A percentile compares a stretch with the other conserved stretches of the same genome.
These are phyloP conservation scores for Rhinophrynus dorsalis DNA, from an alignment of 2,797 vertebrate species.

Conservation along the genomic window DNA sequence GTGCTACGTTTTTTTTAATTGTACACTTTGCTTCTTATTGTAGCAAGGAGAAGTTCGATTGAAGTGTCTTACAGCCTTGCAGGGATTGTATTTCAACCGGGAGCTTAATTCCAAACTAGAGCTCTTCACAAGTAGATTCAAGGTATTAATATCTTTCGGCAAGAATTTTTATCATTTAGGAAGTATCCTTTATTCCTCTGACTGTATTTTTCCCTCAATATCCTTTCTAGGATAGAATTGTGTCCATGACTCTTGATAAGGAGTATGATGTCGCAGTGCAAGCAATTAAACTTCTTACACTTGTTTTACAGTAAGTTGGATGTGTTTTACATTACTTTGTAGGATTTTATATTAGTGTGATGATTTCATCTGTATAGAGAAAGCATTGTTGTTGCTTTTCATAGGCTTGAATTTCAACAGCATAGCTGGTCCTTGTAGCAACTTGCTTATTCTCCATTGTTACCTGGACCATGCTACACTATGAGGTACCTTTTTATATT, in stretches of 20 bases:
- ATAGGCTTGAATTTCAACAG: too few relatives aligned
- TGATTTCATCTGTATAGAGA: too few relatives aligned
- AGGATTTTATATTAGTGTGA: too few relatives aligned
- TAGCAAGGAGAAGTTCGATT: slow-evolving; percentile 98
- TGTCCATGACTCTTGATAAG: slow-evolving; percentile 98
- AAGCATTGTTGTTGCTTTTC: too few relatives aligned
- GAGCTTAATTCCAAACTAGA: slow-evolving; percentile 97
- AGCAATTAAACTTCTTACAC: slow-evolving; percentile 98
- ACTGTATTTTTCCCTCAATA: slow-evolving; percentile 53
- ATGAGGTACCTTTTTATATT: too few relatives aligned
- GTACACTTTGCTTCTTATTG: slow-evolving; percentile 57
- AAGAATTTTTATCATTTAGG: too few relatives aligned
- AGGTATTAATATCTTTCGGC: too few relatives aligned
- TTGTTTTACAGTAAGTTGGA: slow-evolving; percentile 97
- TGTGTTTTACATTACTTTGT: too few relatives aligned
- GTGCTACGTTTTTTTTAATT: too few relatives aligned
- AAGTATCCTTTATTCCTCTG: slow-evolving; percentile 16
- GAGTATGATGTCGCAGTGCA: slow-evolving; percentile 98
- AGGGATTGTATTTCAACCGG: slow-evolving; percentile 98
- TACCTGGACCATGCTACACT: too few relatives aligned
- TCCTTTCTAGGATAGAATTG: slow-evolving; percentile 88
- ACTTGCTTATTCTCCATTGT: too few relatives aligned
- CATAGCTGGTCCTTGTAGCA: too few relatives aligned
- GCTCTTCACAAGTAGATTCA: slow-evolving; percentile 98
- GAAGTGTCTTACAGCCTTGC: slow-evolving; percentile 97